Evolutionary conservation across 2,888 invertebrate genomes (phyloP).

Genomic region (Harpagoxenus sublaevis): DNA sequence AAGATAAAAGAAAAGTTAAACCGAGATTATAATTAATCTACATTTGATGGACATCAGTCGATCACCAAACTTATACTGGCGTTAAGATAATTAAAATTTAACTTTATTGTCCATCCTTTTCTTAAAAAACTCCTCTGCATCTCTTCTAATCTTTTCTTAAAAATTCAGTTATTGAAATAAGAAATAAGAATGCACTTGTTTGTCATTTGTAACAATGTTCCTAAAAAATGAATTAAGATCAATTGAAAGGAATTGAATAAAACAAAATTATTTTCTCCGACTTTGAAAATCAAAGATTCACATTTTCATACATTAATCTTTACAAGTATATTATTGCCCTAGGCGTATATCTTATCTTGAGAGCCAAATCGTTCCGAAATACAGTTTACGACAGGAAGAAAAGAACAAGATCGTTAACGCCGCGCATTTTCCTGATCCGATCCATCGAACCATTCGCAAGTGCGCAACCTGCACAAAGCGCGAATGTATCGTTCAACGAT

Average conservation of each 20-base stretch:
- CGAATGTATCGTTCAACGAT: constrained; percentile 68
- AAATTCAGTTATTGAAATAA: constrained; percentile 19
- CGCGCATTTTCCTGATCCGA: background rate
- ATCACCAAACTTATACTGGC: background rate
- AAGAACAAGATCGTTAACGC: background rate
- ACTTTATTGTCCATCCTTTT: background rate
- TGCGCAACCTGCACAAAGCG: too few species aligned
- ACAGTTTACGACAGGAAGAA: background rate
- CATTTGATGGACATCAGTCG: background rate
- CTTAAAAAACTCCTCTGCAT: background rate
- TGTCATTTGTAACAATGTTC: background rate
- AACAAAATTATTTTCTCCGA: background rate
- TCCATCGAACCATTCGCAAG: background rate
- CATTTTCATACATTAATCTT: constrained; percentile 3
- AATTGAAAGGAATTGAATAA: background rate
- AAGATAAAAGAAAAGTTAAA: too few species aligned
- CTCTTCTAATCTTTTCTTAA: background rate
- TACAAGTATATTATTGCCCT: background rate
- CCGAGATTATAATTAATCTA: too few species aligned
- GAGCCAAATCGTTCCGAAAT: background rate
- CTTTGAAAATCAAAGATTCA: background rate
- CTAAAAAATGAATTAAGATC: background rate
- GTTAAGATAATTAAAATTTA: background rate
- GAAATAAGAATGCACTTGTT: background rate
- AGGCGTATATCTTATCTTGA: background rate